Evolutionary conservation across 1,140 invertebrate genomes (phyloP).

Genomic region (Drosophila bifasciata): DNA sequence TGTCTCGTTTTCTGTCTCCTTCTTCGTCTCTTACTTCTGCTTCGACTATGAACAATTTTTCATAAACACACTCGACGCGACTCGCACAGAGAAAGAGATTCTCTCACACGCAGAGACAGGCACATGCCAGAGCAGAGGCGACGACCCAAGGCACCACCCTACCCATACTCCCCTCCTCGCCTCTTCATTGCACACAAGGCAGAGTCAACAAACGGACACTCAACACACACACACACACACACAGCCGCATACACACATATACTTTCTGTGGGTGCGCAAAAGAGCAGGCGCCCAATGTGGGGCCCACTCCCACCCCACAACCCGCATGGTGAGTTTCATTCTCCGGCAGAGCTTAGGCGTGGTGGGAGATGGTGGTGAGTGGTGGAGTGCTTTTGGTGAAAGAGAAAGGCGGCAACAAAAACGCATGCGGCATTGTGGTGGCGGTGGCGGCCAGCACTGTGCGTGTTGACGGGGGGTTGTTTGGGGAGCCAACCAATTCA

Average conservation of each 20-base stretch:
- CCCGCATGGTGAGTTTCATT: constrained; percentile 29
- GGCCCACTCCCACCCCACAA: constrained; percentile 19
- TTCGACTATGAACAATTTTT: constrained; percentile 60
- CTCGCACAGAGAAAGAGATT: constrained; percentile 14
- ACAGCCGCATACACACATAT: constrained; percentile 30
- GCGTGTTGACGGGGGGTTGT: constrained; percentile 46
- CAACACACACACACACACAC: constrained; percentile 43
- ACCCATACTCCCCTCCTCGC: constrained; percentile 27
- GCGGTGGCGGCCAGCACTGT: constrained; percentile 10
- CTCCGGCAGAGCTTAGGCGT: constrained; percentile 11
- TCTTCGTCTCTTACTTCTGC: constrained; percentile 44
- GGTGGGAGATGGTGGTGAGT: constrained; percentile 73
- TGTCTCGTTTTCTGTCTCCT: constrained; percentile 76
- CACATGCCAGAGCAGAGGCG: constrained; percentile 52
- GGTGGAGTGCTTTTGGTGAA: constrained; percentile 58
- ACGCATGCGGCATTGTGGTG: constrained; percentile 41
- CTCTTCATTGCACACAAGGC: constrained; percentile 49
- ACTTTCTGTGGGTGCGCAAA: constrained; percentile 57
- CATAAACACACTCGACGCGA: constrained; percentile 27
- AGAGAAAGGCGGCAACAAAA: constrained; percentile 67
- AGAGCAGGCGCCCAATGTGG: constrained; percentile 63
- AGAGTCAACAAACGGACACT: constrained; percentile 78
- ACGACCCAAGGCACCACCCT: constrained; percentile 51
- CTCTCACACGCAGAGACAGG: constrained; percentile 19
- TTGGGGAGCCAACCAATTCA: constrained; percentile 51